Evolutionary conservation across 2,797 vertebrate genomes (phyloP).

Genomic region (Podarcis lilfordi): DNA sequence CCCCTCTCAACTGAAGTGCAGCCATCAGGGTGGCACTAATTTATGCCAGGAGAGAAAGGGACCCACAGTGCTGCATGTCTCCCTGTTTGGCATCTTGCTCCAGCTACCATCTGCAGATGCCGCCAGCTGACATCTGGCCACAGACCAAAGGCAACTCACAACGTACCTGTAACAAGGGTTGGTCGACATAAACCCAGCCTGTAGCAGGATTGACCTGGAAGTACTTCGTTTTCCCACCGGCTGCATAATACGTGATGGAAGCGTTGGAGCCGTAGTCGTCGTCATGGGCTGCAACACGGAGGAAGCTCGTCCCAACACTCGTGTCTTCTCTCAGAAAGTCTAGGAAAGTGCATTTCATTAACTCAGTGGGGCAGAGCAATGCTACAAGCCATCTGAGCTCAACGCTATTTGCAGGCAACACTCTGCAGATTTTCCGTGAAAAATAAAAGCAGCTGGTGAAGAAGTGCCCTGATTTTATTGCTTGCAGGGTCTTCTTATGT

Average conservation of each 20-base stretch:
- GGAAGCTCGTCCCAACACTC: slow-evolving; percentile 88
- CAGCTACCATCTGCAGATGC: not conserved
- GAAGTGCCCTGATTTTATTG: too few relatives aligned
- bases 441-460: too few relatives aligned
- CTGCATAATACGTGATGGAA: slow-evolving; percentile 84
- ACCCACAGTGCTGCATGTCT: not conserved
- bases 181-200: slow-evolving; percentile 90
- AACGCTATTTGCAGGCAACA: not conserved
- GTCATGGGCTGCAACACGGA: slow-evolving; percentile 86
- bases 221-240: slow-evolving; percentile 83
- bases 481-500: too few relatives aligned
- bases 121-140: not conserved
- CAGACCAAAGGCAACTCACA: not conserved
- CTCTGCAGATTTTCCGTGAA: too few relatives aligned
- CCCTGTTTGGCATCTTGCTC: not conserved
- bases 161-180: slow-evolving; percentile 87
- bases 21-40: not conserved
- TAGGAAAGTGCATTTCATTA: slow-evolving; percentile 58
- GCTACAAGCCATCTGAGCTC: too few relatives aligned
- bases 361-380: not conserved
- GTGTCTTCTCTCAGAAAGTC: slow-evolving; percentile 91
- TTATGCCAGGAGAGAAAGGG: not conserved
- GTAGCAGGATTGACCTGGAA: slow-evolving; percentile 87
- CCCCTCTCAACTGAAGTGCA: too few relatives aligned
- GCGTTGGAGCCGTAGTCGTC: slow-evolving; percentile 89